phyloP scores from a whole-genome alignment of 64 coral and sea anemone genomes.

The Montipora foliosa region DNA sequence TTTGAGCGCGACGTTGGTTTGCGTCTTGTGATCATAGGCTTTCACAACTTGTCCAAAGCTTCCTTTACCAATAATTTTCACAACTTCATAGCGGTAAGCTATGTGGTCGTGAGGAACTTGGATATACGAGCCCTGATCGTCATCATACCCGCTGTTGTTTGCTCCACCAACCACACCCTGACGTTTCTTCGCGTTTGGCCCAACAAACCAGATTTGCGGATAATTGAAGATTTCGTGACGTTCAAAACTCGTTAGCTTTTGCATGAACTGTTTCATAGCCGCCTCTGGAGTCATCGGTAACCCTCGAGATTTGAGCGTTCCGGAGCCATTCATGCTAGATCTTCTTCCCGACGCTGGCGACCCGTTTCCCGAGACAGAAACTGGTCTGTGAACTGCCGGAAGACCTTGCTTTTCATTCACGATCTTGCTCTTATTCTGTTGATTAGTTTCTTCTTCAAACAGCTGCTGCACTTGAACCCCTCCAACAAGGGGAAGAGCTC shows the following conservation, averaged over 20 bases:
- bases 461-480: slow-evolving; percentile 97
- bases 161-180: slow-evolving; percentile 99
- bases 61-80: slow-evolving; percentile 98
- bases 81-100: slow-evolving; percentile 97
- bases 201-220: slow-evolving; percentile 99
- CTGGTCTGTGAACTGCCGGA: slow-evolving; percentile 78
- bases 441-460: slow-evolving; percentile 99
- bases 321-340: slow-evolving; percentile 75
- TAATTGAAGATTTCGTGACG: slow-evolving; percentile 99
- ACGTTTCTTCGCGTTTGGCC: slow-evolving; percentile 96
- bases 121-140: slow-evolving; percentile 99
- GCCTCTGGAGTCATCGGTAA: slow-evolving; percentile 87
- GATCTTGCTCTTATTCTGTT: slow-evolving; percentile 83
- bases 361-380: slow-evolving; percentile 71
- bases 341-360: slow-evolving; percentile 75
- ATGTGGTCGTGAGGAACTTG: slow-evolving; percentile 99
- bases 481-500: slow-evolving; percentile 76
- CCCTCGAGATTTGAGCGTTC: slow-evolving; percentile 81
- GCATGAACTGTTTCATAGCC: slow-evolving; percentile 98
- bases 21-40: slow-evolving; percentile 98
- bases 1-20: slow-evolving; percentile 94
- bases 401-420: slow-evolving; percentile 83
- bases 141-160: slow-evolving; percentile 97
- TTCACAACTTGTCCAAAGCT: slow-evolving; percentile 99
- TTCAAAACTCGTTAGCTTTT: slow-evolving; percentile 96